A percentile compares a stretch with the other conserved stretches of the same genome.
Conservation (phyloP, 2,113 vertebrate species). For the Mastomys coucha region DNA sequence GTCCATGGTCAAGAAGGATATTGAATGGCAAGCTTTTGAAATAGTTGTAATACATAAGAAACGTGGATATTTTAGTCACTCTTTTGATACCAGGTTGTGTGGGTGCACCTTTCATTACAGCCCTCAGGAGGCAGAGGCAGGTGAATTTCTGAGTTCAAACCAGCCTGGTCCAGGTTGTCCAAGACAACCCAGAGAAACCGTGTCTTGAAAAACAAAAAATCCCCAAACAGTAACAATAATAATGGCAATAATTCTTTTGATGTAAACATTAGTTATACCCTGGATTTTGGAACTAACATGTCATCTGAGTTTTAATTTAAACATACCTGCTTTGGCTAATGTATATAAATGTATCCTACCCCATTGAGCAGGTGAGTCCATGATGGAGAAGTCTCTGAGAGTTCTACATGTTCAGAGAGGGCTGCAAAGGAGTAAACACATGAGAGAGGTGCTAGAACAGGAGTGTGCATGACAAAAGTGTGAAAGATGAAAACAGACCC, state of each 20-base stretch:
- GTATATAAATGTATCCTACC: not conserved
- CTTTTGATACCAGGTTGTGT: not conserved
- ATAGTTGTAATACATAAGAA: slow-evolving; percentile 21
- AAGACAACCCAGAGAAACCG: not conserved
- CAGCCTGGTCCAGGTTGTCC: not conserved
- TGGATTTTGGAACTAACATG: not conserved
- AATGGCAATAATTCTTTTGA: not conserved
- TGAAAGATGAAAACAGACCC: not conserved
- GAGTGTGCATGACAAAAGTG: too few relatives aligned
- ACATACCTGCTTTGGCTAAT: not conserved
- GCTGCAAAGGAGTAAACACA: not conserved
- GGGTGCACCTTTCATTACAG: not conserved
- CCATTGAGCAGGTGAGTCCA: not conserved
- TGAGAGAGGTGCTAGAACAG: not conserved
- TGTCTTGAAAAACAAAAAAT: not conserved
- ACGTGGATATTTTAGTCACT: not conserved
- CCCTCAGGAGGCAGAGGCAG: not conserved
- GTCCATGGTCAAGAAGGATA: not conserved
- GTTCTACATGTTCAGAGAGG: not conserved
- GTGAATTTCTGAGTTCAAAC: not conserved
- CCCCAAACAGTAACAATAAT: not conserved
- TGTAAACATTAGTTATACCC: not conserved
- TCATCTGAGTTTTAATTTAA: slow-evolving; percentile 9
- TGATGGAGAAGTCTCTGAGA: not conserved
- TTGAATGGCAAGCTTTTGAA: not conserved